Evolutionary conservation across 2,888 invertebrate genomes (phyloP).

Genomic region (Hypsopygia costalis): DNA sequence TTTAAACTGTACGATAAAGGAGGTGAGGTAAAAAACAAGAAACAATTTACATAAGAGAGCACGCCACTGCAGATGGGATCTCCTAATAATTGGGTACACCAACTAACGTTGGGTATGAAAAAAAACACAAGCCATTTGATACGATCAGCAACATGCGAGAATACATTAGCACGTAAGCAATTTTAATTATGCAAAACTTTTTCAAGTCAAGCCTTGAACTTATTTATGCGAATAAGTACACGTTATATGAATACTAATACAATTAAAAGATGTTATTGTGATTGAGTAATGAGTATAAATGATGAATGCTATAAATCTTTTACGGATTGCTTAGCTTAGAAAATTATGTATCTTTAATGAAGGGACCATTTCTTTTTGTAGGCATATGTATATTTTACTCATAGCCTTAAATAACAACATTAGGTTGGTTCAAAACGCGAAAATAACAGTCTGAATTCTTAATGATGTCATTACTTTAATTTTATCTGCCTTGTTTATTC

Average conservation of each 20-base stretch:
- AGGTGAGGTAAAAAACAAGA: constrained; percentile 38
- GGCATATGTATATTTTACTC: neutral
- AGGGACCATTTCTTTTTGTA: no score
- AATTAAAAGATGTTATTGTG: neutral
- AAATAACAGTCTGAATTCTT: neutral
- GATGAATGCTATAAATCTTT: no score
- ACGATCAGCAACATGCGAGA: constrained; percentile 59
- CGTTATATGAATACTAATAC: constrained; percentile 2
- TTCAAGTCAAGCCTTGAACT: constrained; percentile 60
- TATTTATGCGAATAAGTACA: constrained; percentile 25
- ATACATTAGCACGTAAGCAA: constrained; percentile 57
- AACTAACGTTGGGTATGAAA: constrained; percentile 45
- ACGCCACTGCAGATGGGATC: constrained; percentile 63
- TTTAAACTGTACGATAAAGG: constrained; percentile 39
- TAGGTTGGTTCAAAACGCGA: neutral
- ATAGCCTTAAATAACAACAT: neutral
- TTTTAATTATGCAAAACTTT: constrained; percentile 58
- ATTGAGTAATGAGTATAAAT: neutral
- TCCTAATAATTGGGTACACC: constrained; percentile 58
- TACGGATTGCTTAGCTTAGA: no score
- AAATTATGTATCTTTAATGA: no score
- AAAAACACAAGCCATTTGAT: constrained; percentile 49
- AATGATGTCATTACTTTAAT: neutral
- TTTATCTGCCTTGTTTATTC: neutral
- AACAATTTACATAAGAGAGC: constrained; percentile 59